Conservation (phyloP, 2,888 invertebrate genomes). For the Clitarchus hookeri region DNA sequence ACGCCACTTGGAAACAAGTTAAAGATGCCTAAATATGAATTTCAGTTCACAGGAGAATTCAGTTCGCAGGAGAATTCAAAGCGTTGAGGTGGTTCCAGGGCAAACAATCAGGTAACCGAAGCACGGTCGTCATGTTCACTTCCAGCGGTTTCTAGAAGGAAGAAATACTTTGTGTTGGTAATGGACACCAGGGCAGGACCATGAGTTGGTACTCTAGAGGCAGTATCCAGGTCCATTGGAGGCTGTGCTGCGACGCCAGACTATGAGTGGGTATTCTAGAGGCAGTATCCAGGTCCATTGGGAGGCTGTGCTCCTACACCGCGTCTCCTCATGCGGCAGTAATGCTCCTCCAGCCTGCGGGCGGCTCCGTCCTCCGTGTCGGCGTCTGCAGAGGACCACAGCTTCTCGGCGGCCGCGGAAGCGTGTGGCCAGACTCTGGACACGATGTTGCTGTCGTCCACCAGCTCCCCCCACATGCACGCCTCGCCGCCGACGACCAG, state of each 20-base stretch:
- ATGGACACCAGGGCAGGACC: too few relatives aligned
- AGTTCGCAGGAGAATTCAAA: too few relatives aligned
- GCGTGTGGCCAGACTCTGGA: conserved; percentile 81
- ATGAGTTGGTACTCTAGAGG: conserved; percentile 28
- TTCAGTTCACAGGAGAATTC: too few relatives aligned
- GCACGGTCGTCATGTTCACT: too few relatives aligned
- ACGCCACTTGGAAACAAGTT: too few relatives aligned
- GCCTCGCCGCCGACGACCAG: conserved; percentile 87
- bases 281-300: conserved; percentile 70
- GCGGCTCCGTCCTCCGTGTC: conserved; percentile 52
- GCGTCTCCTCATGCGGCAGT: conserved; percentile 70
- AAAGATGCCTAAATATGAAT: too few relatives aligned
- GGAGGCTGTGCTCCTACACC: conserved; percentile 72
- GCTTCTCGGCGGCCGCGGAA: conserved; percentile 81
- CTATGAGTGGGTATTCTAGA: background rate
- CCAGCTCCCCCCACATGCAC: conserved; percentile 91
- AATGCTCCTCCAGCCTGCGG: conserved; percentile 37
- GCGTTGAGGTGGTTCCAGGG: too few relatives aligned
- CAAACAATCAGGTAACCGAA: too few relatives aligned
- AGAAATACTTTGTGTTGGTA: too few relatives aligned
- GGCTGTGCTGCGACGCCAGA: conserved; percentile 72
- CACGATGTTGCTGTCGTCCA: conserved; percentile 68
- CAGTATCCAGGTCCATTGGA: conserved; percentile 72
- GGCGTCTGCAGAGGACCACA: conserved; percentile 69
- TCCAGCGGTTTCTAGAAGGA: too few relatives aligned